Evolutionary conservation across 2,113 vertebrate species (phyloP).

Genomic region (Colossoma macropomum): DNA sequence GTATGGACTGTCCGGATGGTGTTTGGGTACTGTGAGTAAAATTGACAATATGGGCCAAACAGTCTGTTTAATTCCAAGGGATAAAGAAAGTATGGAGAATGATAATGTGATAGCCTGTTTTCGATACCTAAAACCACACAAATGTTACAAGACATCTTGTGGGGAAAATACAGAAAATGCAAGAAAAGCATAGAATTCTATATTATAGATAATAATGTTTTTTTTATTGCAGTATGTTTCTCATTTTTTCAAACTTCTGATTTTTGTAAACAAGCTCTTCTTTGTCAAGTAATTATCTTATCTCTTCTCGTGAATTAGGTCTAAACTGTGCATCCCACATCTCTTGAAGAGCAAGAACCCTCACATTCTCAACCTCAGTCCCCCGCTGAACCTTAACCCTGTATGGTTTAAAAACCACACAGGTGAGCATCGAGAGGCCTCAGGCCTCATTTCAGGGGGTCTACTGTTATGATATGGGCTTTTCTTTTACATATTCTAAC

Average conservation of each 20-base stretch:
- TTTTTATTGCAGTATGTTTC: too few relatives aligned
- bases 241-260: too few relatives aligned
- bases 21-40: too few relatives aligned
- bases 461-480: not conserved
- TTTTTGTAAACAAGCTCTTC: too few relatives aligned
- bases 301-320: conserved; percentile 75
- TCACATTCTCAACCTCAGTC: conserved; percentile 95
- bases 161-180: too few relatives aligned
- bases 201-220: not conserved
- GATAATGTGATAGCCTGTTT: too few relatives aligned
- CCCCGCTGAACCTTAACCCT: conserved; percentile 94
- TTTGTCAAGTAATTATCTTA: not conserved
- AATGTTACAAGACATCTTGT: too few relatives aligned
- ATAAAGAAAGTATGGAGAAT: too few relatives aligned
- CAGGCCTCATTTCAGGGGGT: not conserved
- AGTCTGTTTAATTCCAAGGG: too few relatives aligned
- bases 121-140: too few relatives aligned
- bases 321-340: conserved; percentile 91
- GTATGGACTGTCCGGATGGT: too few relatives aligned
- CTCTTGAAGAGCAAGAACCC: conserved; percentile 88
- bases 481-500: not conserved
- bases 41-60: too few relatives aligned
- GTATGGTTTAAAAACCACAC: conserved; percentile 97
- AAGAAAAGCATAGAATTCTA: not conserved
- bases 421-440: conserved; percentile 66